Evolutionary conservation across 2,113 vertebrate genomes (phyloP).

Genomic region (Epinephelus moara): DNA sequence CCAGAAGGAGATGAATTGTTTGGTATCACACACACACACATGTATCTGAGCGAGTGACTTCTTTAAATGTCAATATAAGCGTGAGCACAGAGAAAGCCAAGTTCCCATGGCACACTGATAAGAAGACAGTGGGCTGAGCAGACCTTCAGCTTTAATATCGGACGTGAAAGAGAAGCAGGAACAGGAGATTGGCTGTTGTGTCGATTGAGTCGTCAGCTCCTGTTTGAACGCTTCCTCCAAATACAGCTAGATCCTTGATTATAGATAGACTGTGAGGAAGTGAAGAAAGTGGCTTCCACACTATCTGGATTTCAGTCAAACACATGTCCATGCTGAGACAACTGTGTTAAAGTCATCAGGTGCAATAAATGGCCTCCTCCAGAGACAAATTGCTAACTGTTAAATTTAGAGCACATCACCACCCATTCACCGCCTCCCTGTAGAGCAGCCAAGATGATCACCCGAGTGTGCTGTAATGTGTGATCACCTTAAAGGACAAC

Average conservation of each 20-base stretch:
- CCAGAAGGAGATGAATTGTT: conserved; percentile 29
- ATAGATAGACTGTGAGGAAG: conserved; percentile 39
- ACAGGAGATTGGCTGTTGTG: conserved; percentile 50
- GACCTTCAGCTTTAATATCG: conserved; percentile 55
- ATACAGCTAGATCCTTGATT: conserved; percentile 36
- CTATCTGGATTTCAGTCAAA: conserved; percentile 60
- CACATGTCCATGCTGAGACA: conserved; percentile 43
- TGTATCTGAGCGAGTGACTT: conserved; percentile 13
- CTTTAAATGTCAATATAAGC: conserved; percentile 48
- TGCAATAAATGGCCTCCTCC: conserved; percentile 58
- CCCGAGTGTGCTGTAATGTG: conserved; percentile 33
- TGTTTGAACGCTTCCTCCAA: conserved; percentile 46
- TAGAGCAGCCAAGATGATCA: conserved; percentile 32
- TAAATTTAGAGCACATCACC: conserved; percentile 62
- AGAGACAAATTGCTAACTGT: conserved; percentile 52
- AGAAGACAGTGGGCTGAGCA: conserved; percentile 30
- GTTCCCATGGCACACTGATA: conserved; percentile 38
- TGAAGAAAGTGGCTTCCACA: conserved; percentile 27
- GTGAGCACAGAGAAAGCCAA: neutral
- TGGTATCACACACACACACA: conserved; percentile 6
- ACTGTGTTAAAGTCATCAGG: conserved; percentile 51
- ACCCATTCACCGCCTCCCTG: conserved; percentile 45
- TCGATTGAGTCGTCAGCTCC: conserved; percentile 32
- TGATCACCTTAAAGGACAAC: conserved; percentile 16
- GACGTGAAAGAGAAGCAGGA: conserved; percentile 26